Base-by-base conservation (phyloP, 2,888 invertebrate species). In the Antitype chi region DNA sequence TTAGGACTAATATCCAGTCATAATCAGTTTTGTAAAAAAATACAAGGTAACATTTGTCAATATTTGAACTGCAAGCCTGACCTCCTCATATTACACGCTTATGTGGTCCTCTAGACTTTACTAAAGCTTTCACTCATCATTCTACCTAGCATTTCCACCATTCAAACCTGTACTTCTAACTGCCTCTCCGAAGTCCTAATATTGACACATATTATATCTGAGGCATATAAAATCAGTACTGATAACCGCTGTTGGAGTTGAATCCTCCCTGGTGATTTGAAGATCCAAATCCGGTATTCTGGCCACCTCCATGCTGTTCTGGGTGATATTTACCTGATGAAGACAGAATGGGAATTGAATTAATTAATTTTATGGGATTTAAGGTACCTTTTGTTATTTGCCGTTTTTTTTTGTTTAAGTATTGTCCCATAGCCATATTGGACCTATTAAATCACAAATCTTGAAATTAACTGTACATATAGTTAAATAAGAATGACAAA, bases 241-340 rank as follows among this genome's bases (percentile, higher is more conserved):
- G 87, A 76, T 95, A 95, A 4, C 95, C 95, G 11, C 91, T 89
- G 77, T 91, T 93, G 2, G 91, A 60, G 68, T 90, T 93, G 82
- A 92, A 94, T 43, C 89, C 91, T 25, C 88, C 88, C 66, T 93
- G 94, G 38, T 90, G 93, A 62, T 85, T 93, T 4, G 82, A 73
- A 69, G 76, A 77, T 20, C 81, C 84, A 6, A 75, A 73, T 0
- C 85, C 76, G 0, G 11, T 55, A 13, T 38, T 63, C 7, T 81
- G 76, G 9, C 84, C 78, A 47, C 88, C 88, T 49, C 88, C 90
- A 7, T 93, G 87, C 15, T 87, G 87, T 23, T 91, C 90, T 2
- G 94, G 91, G 25, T 87, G 91, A 77, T 95, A 95, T 86, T 92
- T 75, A 69, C 94, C 94, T 94, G 81, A 2, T 82, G 85, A 20